Base-by-base conservation (phyloP, 1,140 invertebrate species). In the Drosophila pachea region DNA sequence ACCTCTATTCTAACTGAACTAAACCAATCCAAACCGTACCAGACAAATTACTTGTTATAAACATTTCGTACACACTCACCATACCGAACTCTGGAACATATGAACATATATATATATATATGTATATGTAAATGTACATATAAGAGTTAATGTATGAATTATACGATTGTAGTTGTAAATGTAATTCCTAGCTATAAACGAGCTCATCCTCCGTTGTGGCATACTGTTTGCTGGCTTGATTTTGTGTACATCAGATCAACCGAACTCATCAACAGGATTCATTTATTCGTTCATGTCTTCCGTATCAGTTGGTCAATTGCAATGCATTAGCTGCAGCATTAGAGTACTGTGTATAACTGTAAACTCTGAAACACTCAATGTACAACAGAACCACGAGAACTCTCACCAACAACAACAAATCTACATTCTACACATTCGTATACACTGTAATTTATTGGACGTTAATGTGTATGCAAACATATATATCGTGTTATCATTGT, bases 381-480 rank as follows among this genome's bases (percentile, higher is more conserved):
- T 33, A 12, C 8, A 48, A 68, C 64, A 48, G 50, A 54, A 55
- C 14, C 14, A 35, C 56, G 56, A 40, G 22, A 48, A 67, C 38
- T 48, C 53, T 58, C 9, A 49, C 32, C 16, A 14, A 32, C 12
- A 14, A 32, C 12, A 14, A 35, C 38, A 53, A 61, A 8, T 22
- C 22, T 22, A 47, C 2, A 55, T 8, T n/a, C n/a, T n/a, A 65
- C 68, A 73, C 63, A 40, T n/a, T 9, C 40, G 40, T 4, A 64
- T 31, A 76, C 66, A 77, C 66, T 53, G 47, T 69, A 45, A 67
- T 76, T 83, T 78, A 60, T 84, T 83, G 72, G 72, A 73, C 48
- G 48, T 73, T 78, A 36, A 67, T 73, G 67, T 82, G 47, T 36
- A 71, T 70, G 71, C 50, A 63, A 65, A 63, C 40, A 66, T 63